Percentiles rank a stretch among this genome's conserved stretches.
phyloP scores from a whole-genome alignment of 2,888 invertebrate genomes.

The Petrophora chlorosata region DNA sequence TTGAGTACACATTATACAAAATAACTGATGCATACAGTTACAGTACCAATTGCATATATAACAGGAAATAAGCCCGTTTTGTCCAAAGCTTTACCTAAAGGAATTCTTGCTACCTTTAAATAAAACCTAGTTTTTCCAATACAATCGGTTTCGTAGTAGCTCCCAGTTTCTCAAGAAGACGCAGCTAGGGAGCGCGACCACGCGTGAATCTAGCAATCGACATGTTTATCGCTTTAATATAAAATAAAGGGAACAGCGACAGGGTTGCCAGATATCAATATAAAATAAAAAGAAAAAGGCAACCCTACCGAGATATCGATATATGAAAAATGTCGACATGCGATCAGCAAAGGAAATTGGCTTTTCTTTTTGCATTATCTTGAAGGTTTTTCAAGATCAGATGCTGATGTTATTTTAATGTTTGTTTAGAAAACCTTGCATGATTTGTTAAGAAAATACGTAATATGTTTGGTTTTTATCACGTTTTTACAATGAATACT shows the following conservation, averaged over 20 bases:
- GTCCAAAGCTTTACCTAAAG: no score
- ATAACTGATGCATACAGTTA: no score
- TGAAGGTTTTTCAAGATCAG: constrained; percentile 20
- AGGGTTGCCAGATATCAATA: constrained; percentile 38
- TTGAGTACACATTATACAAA: no score
- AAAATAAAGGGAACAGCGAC: constrained; percentile 75
- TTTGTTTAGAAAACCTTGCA: constrained; percentile 8
- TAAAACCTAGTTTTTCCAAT: neutral
- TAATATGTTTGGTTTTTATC: neutral
- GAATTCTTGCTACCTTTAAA: no score
- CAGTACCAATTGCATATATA: no score
- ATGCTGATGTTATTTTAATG: constrained; percentile 40
- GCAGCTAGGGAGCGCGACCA: constrained; percentile 69
- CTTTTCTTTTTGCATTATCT: constrained; percentile 47
- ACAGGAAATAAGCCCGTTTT: neutral
- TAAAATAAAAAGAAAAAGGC: constrained; percentile 18
- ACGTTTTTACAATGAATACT: neutral
- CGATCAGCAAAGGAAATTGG: constrained; percentile 69
- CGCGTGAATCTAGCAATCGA: constrained; percentile 78
- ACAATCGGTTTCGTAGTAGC: constrained; percentile 26
- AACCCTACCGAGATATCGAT: constrained; percentile 56
- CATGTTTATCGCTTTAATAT: constrained; percentile 84
- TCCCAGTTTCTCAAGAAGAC: constrained; percentile 12
- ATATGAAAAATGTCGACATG: constrained; percentile 72
- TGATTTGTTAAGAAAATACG: no score